phyloP scores from a whole-genome alignment of 2,797 vertebrate genomes.

The Crossoptilon crossoptilon region DNA sequence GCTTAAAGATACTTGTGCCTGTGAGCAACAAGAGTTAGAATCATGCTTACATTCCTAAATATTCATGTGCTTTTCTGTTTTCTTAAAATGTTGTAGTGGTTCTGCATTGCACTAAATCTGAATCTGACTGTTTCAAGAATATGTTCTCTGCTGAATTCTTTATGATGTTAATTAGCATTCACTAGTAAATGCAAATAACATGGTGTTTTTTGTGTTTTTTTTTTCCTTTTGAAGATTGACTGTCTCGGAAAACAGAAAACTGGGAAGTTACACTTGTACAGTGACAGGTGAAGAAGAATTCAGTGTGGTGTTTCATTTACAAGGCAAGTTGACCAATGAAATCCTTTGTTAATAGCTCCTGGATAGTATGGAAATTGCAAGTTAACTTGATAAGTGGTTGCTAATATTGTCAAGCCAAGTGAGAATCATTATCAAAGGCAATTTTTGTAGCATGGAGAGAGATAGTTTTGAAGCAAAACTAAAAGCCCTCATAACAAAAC shows the following conservation, averaged over 20 bases:
- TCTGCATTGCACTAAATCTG: not conserved
- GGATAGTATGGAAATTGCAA: not conserved
- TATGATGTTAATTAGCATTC: not conserved
- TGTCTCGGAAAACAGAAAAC: constrained; percentile 41
- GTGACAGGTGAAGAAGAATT: constrained; percentile 61
- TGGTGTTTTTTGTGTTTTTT: not conserved
- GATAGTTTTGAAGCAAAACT: not conserved
- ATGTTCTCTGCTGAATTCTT: not conserved
- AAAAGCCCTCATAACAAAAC: not conserved
- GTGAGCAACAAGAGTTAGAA: not conserved
- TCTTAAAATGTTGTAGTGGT: not conserved
- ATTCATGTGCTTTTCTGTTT: not conserved
- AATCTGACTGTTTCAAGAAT: not conserved
- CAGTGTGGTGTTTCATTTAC: constrained; percentile 75
- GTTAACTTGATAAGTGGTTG: not conserved
- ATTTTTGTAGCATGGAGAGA: not conserved
- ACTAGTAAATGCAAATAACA: not conserved
- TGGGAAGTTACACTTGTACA: constrained; percentile 78
- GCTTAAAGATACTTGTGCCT: not conserved
- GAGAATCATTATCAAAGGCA: not conserved
- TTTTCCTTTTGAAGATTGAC: constrained; percentile 64
- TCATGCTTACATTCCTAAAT: not conserved
- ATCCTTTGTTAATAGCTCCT: not conserved
- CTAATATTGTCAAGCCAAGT: not conserved
- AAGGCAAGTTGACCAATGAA: constrained; percentile 71